Evolutionary conservation across 1,140 invertebrate genomes (phyloP), one percentile per base, ranked within the genome.

Genomic region (Drosophila hydei): DNA sequence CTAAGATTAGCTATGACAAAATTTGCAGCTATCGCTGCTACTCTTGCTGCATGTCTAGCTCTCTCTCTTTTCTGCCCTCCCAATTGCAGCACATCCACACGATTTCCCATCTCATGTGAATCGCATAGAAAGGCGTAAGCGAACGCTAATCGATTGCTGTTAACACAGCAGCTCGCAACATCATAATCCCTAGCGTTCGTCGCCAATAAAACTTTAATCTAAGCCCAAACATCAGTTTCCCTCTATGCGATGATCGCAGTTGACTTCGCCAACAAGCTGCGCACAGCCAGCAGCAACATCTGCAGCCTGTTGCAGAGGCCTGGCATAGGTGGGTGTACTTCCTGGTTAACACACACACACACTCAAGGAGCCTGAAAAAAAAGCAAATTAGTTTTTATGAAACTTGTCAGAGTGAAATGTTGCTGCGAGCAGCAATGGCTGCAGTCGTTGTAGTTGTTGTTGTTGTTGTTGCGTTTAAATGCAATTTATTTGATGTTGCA

Each of bases 401-500:
- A 64, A 73, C 51, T 83, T 83, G 79, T 77, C 78, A 70, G 78
- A 60, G 25, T 7, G 11, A 27, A 54, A 62, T 64, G 62, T 47
- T 47, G 63, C 72, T 61, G 27, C 56, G 36, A 58, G 58, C 69
- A 30, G 33, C 61, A n/a, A 56, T 23, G 27, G 58, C 69, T 38
- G 33, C 61, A n/a, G 64, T 23, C 36, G 58, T 62, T 78, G 73
- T 48, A 12, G 61, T 48, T 9, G 27, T 30, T 30, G 27, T 9
- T 4, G 27, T 30, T 30, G 27, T 3, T 48, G 63, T 48, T 76
- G 80, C 73, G 60, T 58, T 78, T 76, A 63, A 83, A 75, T 84
- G 79, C 79, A 85, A 85, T 85, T 85, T 85, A 85, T 87, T 85
- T 78, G 65, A 87, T 87, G 81, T 85, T 87, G 77, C 81, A 69